Conservation (phyloP, 2,888 invertebrate genomes). For the Galeopsomyia nigrocyanea region DNA sequence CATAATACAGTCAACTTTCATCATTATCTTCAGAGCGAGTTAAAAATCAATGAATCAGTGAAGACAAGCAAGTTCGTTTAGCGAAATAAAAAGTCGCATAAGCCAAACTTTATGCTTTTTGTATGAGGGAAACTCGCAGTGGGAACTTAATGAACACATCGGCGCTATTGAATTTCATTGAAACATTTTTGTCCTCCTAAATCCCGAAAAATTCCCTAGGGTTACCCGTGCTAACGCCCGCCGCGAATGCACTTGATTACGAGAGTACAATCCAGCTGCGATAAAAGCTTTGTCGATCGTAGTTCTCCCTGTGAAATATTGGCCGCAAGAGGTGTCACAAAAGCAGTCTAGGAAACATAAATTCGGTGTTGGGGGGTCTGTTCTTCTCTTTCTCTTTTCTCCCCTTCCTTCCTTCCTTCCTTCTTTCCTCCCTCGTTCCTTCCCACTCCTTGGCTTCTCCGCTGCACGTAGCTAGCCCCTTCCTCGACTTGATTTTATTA, state of each 20-base stretch:
- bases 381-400: background rate
- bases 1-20: conserved; percentile 31
- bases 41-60: conserved; percentile 23
- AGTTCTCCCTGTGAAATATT: conserved; percentile 51
- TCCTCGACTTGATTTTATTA: conserved; percentile 61
- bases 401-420: too few relatives aligned
- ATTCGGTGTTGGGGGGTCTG: conserved; percentile 46
- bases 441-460: too few relatives aligned
- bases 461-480: too few relatives aligned
- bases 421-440: too few relatives aligned
- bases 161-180: too few relatives aligned
- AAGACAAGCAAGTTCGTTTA: background rate
- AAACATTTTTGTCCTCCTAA: too few relatives aligned
- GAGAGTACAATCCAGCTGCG: conserved; percentile 53
- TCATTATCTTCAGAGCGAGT: conserved; percentile 29
- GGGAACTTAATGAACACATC: too few relatives aligned
- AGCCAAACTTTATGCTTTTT: too few relatives aligned
- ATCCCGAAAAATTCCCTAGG: too few relatives aligned
- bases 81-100: too few relatives aligned
- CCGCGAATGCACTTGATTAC: conserved; percentile 43
- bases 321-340: conserved; percentile 33
- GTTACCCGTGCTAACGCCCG: conserved; percentile 53
- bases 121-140: too few relatives aligned
- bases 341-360: conserved; percentile 54
- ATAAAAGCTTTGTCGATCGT: conserved; percentile 50